Evolutionary conservation across 2,797 vertebrate genomes (phyloP).

Genomic region (Gallirallus australis): DNA sequence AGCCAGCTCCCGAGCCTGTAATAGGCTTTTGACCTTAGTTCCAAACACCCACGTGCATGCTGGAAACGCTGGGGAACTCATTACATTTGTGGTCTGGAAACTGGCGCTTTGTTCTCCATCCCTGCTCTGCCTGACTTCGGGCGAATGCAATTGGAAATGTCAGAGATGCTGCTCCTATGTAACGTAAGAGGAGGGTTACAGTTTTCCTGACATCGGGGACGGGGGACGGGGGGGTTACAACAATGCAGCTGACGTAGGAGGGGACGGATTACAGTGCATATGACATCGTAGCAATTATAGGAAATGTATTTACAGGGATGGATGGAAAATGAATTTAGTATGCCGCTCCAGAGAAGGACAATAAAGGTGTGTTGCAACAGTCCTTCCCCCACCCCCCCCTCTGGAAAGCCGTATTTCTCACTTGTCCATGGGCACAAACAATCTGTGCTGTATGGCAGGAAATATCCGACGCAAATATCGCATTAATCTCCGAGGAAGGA

Average conservation of each 20-base stretch:
- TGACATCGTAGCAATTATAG: conserved; percentile 61
- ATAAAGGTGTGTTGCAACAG: conserved; percentile 51
- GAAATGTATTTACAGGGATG: conserved; percentile 16
- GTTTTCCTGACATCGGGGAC: conserved; percentile 23
- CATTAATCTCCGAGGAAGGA: conserved; percentile 64
- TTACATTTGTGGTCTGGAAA: neutral
- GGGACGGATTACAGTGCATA: conserved; percentile 40
- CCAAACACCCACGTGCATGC: neutral
- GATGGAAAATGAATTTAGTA: conserved; percentile 24
- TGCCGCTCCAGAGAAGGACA: conserved; percentile 45
- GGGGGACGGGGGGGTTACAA: conserved; percentile 24
- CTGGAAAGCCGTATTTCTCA: conserved; percentile 2
- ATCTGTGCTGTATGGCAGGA: conserved; percentile 50
- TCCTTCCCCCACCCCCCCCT: neutral
- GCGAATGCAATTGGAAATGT: conserved; percentile 23
- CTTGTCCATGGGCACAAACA: conserved; percentile 36
- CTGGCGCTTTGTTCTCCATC: neutral
- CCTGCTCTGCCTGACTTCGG: neutral
- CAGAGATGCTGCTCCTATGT: conserved; percentile 17
- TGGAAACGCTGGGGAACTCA: neutral
- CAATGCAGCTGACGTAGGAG: conserved; percentile 64
- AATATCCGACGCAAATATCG: conserved; percentile 19
- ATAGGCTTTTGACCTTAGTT: neutral
- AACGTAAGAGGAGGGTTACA: conserved; percentile 45
- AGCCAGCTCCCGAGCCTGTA: neutral